Conservation (phyloP, 2,113 vertebrate genomes). For the Lucifuga dentata region DNA sequence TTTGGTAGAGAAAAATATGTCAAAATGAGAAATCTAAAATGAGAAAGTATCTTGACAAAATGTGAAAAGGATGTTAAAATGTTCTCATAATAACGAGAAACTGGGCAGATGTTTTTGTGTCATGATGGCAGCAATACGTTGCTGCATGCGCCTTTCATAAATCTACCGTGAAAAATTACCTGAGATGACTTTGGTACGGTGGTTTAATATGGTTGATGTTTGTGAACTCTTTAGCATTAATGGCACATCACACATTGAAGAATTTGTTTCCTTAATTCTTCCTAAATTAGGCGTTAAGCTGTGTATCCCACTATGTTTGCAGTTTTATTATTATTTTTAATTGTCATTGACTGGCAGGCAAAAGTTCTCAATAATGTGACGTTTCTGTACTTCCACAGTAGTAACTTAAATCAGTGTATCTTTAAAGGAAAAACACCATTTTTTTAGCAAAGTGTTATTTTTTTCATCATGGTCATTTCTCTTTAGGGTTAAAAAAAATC, state of each 20-base stretch:
- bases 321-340: constrained; percentile 55
- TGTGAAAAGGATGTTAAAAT: no score
- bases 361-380: constrained; percentile 72
- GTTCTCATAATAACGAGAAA: no score
- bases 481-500: constrained; percentile 51
- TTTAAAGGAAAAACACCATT: constrained; percentile 46
- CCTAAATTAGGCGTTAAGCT: constrained; percentile 29
- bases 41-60: no score
- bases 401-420: constrained; percentile 53
- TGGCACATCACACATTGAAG: constrained; percentile 20
- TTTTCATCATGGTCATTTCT: constrained; percentile 50
- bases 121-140: no score
- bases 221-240: constrained; percentile 34
- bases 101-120: no score
- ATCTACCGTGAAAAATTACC: constrained; percentile 12
- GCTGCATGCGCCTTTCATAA: no score
- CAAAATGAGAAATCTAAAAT: no score
- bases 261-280: constrained; percentile 13
- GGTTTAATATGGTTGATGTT: constrained; percentile 1
- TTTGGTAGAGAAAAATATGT: no score
- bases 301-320: constrained; percentile 27
- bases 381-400: constrained; percentile 57
- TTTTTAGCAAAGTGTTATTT: constrained; percentile 72
- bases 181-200: constrained; percentile 10
- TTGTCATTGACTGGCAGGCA: constrained; percentile 44